A percentile compares a stretch with the other conserved stretches of the same genome.
phyloP scores from a whole-genome alignment of 2,888 invertebrate genomes.

The Gibbula magus region DNA sequence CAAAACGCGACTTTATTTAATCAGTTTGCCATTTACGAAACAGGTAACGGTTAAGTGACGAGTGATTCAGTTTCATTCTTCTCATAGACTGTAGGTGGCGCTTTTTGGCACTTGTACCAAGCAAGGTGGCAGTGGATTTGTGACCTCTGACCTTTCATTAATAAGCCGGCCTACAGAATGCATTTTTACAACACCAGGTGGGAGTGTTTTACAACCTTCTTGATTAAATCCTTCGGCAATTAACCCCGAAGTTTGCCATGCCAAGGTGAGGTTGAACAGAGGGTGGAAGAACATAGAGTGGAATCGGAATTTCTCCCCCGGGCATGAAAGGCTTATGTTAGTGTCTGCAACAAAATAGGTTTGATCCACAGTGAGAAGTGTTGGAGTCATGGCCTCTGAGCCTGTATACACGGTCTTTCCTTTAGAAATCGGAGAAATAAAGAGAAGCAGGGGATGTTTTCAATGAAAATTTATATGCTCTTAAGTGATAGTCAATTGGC shows the following conservation, averaged over 20 bases:
- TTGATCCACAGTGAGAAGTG: background rate
- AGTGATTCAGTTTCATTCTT: too few relatives aligned
- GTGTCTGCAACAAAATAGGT: slow-evolving; percentile 16
- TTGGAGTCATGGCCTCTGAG: background rate
- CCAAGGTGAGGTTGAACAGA: background rate
- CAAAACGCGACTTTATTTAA: too few relatives aligned
- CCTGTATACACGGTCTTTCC: background rate
- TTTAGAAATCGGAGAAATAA: slow-evolving; percentile 3
- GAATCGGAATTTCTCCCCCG: background rate
- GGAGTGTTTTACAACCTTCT: too few relatives aligned
- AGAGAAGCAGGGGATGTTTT: slow-evolving; percentile 4
- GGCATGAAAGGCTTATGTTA: background rate
- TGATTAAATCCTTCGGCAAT: slow-evolving; percentile 17
- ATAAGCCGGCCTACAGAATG: background rate
- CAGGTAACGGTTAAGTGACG: too few relatives aligned
- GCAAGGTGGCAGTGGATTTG: background rate
- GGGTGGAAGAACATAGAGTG: background rate
- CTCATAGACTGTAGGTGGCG: too few relatives aligned
- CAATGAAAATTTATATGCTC: slow-evolving; percentile 12
- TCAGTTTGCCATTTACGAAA: too few relatives aligned
- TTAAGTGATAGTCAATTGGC: background rate
- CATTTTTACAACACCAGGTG: background rate
- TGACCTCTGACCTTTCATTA: background rate
- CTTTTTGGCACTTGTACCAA: too few relatives aligned
- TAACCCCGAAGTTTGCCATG: background rate